phyloP scores from a whole-genome alignment of 2,113 vertebrate genomes.

The Pterocles orientalis region DNA sequence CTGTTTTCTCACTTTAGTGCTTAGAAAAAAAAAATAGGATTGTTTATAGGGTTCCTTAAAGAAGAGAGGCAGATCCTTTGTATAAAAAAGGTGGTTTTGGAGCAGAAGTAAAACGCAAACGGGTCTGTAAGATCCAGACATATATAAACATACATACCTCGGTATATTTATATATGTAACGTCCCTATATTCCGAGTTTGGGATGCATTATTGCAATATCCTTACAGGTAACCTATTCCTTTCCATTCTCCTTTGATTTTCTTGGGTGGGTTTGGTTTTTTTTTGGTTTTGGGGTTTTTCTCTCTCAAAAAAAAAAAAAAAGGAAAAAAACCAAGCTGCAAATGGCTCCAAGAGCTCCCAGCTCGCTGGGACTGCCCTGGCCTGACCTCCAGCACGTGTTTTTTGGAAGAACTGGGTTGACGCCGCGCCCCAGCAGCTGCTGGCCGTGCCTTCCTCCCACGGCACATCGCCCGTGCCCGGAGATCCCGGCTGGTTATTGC shows the following conservation, averaged over 20 bases:
- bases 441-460: neutral
- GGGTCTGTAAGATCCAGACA: constrained; percentile 47
- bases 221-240: neutral
- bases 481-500: constrained; percentile 40
- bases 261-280: neutral
- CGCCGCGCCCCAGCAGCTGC: neutral
- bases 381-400: neutral
- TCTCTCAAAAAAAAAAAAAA: neutral
- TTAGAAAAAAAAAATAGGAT: neutral
- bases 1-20: neutral
- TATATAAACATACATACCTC: constrained; percentile 48
- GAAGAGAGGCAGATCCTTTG: neutral
- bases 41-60: neutral
- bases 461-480: neutral
- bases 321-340: neutral
- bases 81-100: constrained; percentile 7
- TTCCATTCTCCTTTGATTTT: neutral
- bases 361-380: neutral
- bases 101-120: constrained; percentile 2
- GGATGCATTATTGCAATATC: constrained; percentile 50
- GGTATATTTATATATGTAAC: constrained; percentile 52
- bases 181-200: neutral
- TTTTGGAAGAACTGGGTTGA: neutral
- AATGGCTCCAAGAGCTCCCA: constrained; percentile 14
- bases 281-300: neutral